phyloP scores from a whole-genome alignment of 2,888 invertebrate species.

The Oscheius sp. region DNA sequence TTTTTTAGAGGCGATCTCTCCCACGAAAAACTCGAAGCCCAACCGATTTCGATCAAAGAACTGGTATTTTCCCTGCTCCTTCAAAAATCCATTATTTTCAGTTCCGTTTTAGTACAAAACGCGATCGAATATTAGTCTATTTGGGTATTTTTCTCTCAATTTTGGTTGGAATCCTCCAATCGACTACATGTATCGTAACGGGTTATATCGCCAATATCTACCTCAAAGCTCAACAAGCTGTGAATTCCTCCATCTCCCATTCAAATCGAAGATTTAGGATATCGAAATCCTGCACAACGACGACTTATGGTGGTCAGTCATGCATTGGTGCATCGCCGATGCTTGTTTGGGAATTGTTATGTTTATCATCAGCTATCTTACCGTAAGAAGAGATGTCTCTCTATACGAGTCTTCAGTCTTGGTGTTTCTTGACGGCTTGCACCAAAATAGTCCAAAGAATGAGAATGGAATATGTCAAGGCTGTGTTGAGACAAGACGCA shows the following conservation, averaged over 20 bases:
- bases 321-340: slow-evolving; percentile 13
- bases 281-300: slow-evolving; percentile 18
- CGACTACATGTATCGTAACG: slow-evolving; percentile 25
- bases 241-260: not conserved
- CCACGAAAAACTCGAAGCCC: slow-evolving; percentile 29
- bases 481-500: slow-evolving; percentile 49
- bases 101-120: slow-evolving; percentile 27
- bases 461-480: slow-evolving; percentile 39
- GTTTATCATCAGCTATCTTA: slow-evolving; percentile 21
- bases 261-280: not conserved
- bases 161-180: slow-evolving; percentile 21
- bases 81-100: not conserved
- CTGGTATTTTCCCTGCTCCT: not conserved
- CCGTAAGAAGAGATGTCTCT: no score
- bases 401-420: slow-evolving; percentile 19
- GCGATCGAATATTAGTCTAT: slow-evolving; percentile 14
- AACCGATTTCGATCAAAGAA: slow-evolving; percentile 22
- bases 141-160: slow-evolving; percentile 16
- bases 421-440: slow-evolving; percentile 9
- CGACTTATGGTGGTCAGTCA: slow-evolving; percentile 12
- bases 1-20: slow-evolving; percentile 30
- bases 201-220: slow-evolving; percentile 31
- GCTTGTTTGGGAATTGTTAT: slow-evolving; percentile 11
- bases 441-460: slow-evolving; percentile 24
- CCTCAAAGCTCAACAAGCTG: slow-evolving; percentile 2